These are phyloP conservation scores for Chromobotia macracanthus DNA, from an alignment of 2,797 vertebrate genomes.

Conservation along the genomic window DNA sequence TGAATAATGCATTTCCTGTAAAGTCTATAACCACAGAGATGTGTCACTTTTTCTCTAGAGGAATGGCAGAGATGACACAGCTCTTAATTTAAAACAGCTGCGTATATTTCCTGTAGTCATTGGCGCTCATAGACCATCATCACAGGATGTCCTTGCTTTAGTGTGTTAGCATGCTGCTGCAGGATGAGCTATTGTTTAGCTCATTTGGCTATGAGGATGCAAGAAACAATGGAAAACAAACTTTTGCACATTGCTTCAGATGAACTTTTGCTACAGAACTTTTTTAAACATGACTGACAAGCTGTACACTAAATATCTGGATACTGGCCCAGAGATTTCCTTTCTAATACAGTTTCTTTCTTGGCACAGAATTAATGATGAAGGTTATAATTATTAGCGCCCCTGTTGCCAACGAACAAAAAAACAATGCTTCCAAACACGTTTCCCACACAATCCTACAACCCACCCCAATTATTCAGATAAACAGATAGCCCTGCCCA, in stretches of 20 bases:
- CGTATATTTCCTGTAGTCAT: constrained; percentile 70
- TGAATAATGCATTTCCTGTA: constrained; percentile 42
- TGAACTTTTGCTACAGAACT: not conserved
- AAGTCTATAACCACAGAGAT: constrained; percentile 36
- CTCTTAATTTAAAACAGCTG: constrained; percentile 67
- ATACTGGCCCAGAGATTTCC: not conserved
- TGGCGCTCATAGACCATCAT: constrained; percentile 51
- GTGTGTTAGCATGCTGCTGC: constrained; percentile 6
- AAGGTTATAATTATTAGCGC: not conserved
- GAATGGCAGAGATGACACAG: constrained; percentile 58
- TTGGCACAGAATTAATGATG: too few relatives aligned
- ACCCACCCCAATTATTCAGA: not conserved
- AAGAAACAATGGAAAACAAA: not conserved
- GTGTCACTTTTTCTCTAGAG: not conserved
- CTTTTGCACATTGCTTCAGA: not conserved
- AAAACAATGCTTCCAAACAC: not conserved
- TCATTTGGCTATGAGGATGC: not conserved
- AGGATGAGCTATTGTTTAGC: not conserved
- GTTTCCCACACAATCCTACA: not conserved
- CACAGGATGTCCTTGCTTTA: constrained; percentile 66
- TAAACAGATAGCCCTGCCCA: not conserved
- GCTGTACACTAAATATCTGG: not conserved
- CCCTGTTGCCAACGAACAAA: not conserved
- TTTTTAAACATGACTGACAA: not conserved
- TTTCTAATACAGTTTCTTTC: not conserved